Conservation (phyloP, 2,888 invertebrate species). For the Leptothorax acervorum region DNA sequence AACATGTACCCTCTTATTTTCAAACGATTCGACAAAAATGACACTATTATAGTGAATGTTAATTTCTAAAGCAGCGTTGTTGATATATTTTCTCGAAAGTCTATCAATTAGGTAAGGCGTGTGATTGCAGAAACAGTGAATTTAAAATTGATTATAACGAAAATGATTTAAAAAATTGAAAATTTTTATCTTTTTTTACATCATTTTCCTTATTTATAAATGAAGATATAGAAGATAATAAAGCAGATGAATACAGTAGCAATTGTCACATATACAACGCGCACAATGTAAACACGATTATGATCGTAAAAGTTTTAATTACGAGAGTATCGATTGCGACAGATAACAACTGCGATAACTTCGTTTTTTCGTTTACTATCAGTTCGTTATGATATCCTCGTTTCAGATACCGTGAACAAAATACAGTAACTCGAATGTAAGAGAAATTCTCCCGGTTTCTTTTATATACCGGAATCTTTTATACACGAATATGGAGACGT, state of each 20-base stretch:
- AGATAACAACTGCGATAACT: conserved; percentile 3
- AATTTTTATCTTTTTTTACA: background rate
- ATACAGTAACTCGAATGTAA: background rate
- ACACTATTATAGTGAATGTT: background rate
- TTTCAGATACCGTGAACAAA: background rate
- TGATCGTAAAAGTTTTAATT: conserved; percentile 18
- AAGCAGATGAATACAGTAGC: background rate
- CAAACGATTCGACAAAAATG: background rate
- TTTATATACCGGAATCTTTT: conserved; percentile 1
- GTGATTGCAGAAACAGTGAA: background rate
- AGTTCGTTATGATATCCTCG: background rate
- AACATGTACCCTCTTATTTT: conserved; percentile 1
- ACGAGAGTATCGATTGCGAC: background rate
- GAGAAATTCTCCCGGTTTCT: background rate
- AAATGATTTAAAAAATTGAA: background rate
- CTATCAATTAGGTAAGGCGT: background rate
- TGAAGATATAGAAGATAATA: background rate
- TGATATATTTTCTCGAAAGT: background rate
- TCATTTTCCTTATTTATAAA: background rate
- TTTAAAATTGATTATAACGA: background rate
- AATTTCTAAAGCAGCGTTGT: background rate
- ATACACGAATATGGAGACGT: conserved; percentile 20
- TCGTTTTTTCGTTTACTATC: background rate
- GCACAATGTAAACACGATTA: background rate
- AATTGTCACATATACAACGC: background rate